Conservation (phyloP, 2,888 invertebrate species). For the Stenotaenia linearis region DNA sequence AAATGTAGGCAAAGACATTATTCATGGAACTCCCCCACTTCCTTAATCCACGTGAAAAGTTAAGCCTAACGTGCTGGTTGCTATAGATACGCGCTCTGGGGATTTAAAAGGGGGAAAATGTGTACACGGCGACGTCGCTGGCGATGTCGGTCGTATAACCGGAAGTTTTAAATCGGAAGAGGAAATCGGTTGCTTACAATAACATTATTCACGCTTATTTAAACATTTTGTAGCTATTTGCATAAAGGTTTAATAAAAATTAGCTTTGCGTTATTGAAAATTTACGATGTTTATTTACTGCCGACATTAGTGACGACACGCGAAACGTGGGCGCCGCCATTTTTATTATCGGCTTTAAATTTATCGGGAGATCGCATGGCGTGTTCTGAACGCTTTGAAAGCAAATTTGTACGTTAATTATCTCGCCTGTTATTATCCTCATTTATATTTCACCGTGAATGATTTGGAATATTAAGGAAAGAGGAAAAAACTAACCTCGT, state of each 20-base stretch:
- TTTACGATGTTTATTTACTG: not conserved
- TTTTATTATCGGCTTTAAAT: no score
- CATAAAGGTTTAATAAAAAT: not conserved
- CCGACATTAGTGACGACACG: not conserved
- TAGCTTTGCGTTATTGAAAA: not conserved
- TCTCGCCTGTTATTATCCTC: not conserved
- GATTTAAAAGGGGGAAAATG: not conserved
- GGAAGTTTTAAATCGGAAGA: not conserved
- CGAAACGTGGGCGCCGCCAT: not conserved
- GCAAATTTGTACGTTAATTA: not conserved
- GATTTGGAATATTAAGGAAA: not conserved
- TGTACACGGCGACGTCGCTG: not conserved
- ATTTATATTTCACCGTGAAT: not conserved
- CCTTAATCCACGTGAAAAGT: conserved; percentile 19
- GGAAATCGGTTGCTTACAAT: no score
- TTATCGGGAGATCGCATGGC: no score
- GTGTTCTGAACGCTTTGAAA: not conserved
- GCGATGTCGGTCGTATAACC: not conserved
- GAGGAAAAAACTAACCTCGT: not conserved
- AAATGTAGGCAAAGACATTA: conserved; percentile 7
- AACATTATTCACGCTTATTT: not conserved
- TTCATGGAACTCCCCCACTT: conserved; percentile 2
- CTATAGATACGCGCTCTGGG: not conserved
- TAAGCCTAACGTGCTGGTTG: conserved; percentile 15
- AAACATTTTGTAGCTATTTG: not conserved